Evolutionary conservation across 2,888 invertebrate genomes (phyloP).

Genomic region (Harpagoxenus sublaevis): DNA sequence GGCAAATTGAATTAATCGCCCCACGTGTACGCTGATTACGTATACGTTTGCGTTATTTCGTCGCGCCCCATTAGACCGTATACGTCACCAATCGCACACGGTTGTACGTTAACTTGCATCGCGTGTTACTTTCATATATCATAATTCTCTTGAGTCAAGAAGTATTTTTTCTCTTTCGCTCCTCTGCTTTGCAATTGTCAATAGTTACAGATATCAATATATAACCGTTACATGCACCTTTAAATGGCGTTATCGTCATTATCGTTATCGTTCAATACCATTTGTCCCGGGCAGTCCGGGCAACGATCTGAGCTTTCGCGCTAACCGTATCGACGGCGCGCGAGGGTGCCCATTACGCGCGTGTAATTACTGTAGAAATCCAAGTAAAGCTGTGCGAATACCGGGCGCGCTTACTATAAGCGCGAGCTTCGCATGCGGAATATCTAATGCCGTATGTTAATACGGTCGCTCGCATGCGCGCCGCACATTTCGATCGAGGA

Average conservation of each 20-base stretch:
- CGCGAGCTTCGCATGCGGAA: constrained; percentile 75
- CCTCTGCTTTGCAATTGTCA: background rate
- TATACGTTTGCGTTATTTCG: background rate
- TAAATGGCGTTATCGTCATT: constrained; percentile 43
- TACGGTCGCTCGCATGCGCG: constrained; percentile 77
- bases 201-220: background rate
- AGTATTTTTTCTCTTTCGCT: background rate
- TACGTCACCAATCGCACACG: background rate
- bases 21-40: background rate
- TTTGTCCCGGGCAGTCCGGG: constrained; percentile 23
- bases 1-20: constrained; percentile 35
- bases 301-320: constrained; percentile 53
- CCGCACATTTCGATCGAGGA: constrained; percentile 76
- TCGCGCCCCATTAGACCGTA: background rate
- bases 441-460: constrained; percentile 81
- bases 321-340: constrained; percentile 61
- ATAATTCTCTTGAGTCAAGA: background rate
- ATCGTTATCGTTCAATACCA: constrained; percentile 57
- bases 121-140: background rate
- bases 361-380: constrained; percentile 76
- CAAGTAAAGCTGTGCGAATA: constrained; percentile 64
- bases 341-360: constrained; percentile 62
- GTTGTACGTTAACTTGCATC: background rate
- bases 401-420: constrained; percentile 29
- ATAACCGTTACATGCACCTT: constrained; percentile 10